These are phyloP conservation scores for Crocodylus rhombifer DNA, from an alignment of 2,797 vertebrate species.

Conservation along the genomic window DNA sequence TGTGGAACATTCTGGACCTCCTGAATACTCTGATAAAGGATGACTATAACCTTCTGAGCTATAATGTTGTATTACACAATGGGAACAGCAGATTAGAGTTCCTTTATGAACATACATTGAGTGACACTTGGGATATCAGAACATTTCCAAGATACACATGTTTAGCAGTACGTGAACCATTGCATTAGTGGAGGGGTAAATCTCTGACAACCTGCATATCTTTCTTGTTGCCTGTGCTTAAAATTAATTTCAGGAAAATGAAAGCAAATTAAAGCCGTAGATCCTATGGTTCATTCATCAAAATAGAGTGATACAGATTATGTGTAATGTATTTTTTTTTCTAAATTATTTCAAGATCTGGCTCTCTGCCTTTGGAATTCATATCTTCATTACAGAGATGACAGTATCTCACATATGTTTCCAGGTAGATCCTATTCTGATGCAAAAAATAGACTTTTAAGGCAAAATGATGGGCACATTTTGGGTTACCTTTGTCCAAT, in stretches of 20 bases:
- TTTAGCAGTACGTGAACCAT: not conserved
- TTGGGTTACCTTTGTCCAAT: conserved; percentile 29
- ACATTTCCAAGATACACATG: not conserved
- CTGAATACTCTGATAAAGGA: not conserved
- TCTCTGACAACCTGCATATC: not conserved
- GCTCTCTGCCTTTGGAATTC: not conserved
- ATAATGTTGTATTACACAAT: not conserved
- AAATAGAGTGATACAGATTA: not conserved
- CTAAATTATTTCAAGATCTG: not conserved
- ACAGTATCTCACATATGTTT: not conserved
- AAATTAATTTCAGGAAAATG: not conserved
- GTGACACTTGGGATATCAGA: not conserved
- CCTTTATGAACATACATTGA: not conserved
- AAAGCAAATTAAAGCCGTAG: accelerated
- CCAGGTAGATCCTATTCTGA: not conserved
- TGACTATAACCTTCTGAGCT: not conserved
- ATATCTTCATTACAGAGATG: not conserved
- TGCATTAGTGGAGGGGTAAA: not conserved
- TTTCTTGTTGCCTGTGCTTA: not conserved
- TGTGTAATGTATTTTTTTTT: not conserved
- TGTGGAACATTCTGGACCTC: accelerated
- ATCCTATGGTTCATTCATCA: not conserved
- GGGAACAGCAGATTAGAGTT: not conserved
- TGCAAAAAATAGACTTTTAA: not conserved
- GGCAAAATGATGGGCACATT: not conserved